These are phyloP conservation scores for Psittacula derbiana DNA, from an alignment of 2,797 vertebrate species.

Conservation along the genomic window DNA sequence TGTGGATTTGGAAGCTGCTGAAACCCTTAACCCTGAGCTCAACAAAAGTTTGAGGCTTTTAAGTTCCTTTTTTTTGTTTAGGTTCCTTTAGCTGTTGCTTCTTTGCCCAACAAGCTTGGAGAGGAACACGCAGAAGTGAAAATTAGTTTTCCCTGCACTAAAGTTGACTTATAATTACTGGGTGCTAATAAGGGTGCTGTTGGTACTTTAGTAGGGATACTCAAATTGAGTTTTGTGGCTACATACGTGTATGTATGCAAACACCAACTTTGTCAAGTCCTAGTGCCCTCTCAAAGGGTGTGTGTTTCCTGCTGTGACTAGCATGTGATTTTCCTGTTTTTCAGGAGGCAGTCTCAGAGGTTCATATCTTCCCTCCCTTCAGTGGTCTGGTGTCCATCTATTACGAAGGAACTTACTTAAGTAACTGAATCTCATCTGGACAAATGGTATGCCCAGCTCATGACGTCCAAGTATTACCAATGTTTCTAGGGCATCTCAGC, in stretches of 20 bases:
- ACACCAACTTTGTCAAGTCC: not conserved
- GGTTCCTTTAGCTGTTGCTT: not conserved
- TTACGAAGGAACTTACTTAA: not conserved
- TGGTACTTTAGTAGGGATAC: not conserved
- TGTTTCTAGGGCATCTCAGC: not conserved
- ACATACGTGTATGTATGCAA: not conserved
- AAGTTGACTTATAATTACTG: not conserved
- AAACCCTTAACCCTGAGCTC: not conserved
- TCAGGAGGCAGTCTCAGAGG: not conserved
- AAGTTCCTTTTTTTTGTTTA: not conserved
- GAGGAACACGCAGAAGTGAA: not conserved
- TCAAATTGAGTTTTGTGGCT: not conserved
- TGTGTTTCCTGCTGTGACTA: not conserved
- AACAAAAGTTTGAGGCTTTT: not conserved
- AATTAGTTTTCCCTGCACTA: not conserved
- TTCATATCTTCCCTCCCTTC: not conserved
- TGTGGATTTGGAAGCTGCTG: not conserved
- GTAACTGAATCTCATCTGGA: not conserved
- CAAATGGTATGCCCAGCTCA: not conserved
- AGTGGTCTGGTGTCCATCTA: accelerated
- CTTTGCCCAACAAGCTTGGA: not conserved
- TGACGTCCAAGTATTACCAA: not conserved
- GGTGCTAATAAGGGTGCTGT: not conserved
- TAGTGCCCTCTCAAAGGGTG: not conserved
- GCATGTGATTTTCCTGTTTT: not conserved